These are phyloP conservation scores for Leptopilina myrica DNA, from an alignment of 2,888 invertebrate genomes.

Conservation along the genomic window DNA sequence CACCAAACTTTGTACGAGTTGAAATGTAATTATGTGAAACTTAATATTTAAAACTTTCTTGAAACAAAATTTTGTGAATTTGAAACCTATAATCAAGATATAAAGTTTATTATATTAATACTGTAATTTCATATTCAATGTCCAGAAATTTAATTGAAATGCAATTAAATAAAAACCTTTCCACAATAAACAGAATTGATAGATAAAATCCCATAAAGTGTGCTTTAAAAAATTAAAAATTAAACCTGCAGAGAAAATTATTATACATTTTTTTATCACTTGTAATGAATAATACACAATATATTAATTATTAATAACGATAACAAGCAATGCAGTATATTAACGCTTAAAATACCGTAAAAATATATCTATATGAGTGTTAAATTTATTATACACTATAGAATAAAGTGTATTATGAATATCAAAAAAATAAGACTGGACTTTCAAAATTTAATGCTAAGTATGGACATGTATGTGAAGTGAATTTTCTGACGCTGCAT, in stretches of 20 bases:
- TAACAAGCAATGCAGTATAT: too few species aligned
- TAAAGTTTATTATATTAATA: not conserved
- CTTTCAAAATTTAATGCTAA: constrained; percentile 4
- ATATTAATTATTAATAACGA: too few species aligned
- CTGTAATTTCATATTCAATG: not conserved
- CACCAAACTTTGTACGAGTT: not conserved
- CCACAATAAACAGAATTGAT: too few species aligned
- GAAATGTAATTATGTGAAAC: not conserved
- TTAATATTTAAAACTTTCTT: constrained; percentile 1
- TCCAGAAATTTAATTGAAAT: too few species aligned
- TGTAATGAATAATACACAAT: too few species aligned
- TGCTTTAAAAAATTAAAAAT: not conserved
- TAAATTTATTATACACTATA: too few species aligned
- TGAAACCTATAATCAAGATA: not conserved
- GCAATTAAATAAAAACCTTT: not conserved
- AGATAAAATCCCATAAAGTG: too few species aligned
- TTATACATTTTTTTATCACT: too few species aligned
- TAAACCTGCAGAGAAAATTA: too few species aligned
- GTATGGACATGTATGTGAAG: not conserved
- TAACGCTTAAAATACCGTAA: too few species aligned
- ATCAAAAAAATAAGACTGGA: not conserved
- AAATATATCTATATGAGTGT: not conserved
- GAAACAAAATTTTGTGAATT: not conserved
- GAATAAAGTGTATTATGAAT: too few species aligned
- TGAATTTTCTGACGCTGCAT: constrained; percentile 32